Percentiles rank a stretch among this genome's conserved stretches.
phyloP scores from a whole-genome alignment of 2,888 invertebrate genomes.

The Tetanocera ferruginea region DNA sequence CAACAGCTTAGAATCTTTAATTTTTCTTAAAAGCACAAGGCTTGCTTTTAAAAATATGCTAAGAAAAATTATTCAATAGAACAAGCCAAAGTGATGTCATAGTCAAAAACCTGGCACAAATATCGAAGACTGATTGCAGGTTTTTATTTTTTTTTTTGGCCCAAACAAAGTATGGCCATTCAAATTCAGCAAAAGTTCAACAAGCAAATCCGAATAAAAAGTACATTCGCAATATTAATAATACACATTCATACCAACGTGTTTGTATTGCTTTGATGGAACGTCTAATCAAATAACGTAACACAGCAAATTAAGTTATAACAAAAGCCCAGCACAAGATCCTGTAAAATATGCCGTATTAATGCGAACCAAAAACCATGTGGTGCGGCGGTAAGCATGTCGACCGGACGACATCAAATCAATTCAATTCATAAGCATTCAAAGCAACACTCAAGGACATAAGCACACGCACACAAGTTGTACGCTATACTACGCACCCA shows the following conservation, averaged over 20 bases:
- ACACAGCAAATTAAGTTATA: slow-evolving; percentile 29
- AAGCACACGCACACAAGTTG: neutral
- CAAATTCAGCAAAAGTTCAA: no score
- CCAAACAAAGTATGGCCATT: no score
- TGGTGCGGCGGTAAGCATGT: neutral
- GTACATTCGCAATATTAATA: neutral
- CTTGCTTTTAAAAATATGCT: no score
- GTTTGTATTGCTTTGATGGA: no score
- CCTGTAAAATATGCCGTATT: neutral
- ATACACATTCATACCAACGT: neutral
- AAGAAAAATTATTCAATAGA: no score
- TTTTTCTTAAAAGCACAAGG: no score
- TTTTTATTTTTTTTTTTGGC: no score
- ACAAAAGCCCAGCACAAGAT: neutral
- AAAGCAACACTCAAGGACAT: neutral
- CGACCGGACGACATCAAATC: neutral
- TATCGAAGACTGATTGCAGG: no score
- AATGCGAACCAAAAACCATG: neutral
- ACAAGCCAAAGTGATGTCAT: no score
- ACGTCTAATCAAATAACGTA: slow-evolving; percentile 4
- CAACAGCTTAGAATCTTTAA: no score
- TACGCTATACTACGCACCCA: neutral
- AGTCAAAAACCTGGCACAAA: no score
- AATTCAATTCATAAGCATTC: slow-evolving; percentile 41
- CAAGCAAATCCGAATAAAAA: neutral